Base-by-base conservation (phyloP, 2,888 invertebrate species). In the Choristoneura rosaceana region DNA sequence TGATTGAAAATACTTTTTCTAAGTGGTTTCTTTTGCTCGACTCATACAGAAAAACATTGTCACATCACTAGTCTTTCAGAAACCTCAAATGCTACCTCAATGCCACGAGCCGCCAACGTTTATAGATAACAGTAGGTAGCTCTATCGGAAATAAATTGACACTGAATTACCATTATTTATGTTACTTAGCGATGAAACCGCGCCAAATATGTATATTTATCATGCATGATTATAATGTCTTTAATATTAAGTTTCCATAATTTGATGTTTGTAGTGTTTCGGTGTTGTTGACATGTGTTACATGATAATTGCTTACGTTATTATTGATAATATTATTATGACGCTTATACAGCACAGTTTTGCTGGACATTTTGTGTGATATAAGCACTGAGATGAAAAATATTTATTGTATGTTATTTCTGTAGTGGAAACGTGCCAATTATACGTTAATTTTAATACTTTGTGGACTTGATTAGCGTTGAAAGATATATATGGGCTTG, bases 401-500 rank as follows among this genome's bases (percentile, higher is more conserved):
- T 68, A 68, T 63, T 68, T 73, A 73, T 64, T 68, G 34, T 63
- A 73, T 64, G 71, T 73, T 73, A 71, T 68, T 63, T 71, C 60
- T 60, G 63, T 71, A 73, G 63, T 33, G 34, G 34, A 73, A 73
- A 68, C 71, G 71, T 73, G 71, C 71, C 71, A 73, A 73, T 73
- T 68, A 73, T 34, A 68, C 14, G 68, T 73, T 73, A 68, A 63
- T 69, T 73, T 73, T 63, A 73, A 73, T 68, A 68, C 4, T 59
- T 68, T 73, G 34, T 68, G 71, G 58, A 71, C 63, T 63, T 58
- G 17, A 52, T 38, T 65, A 38, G 65, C 52, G 50, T 38, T 65
- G 17, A 62, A 47, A 71, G 59, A 59, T 73, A 50, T 68, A 71
- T 50, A 64, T 50, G 63, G 71, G 59, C 68, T 73, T 68, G 45